Evolutionary conservation across 2,888 invertebrate genomes (phyloP).

Genomic region (Sinopyrophorus schimmeli): DNA sequence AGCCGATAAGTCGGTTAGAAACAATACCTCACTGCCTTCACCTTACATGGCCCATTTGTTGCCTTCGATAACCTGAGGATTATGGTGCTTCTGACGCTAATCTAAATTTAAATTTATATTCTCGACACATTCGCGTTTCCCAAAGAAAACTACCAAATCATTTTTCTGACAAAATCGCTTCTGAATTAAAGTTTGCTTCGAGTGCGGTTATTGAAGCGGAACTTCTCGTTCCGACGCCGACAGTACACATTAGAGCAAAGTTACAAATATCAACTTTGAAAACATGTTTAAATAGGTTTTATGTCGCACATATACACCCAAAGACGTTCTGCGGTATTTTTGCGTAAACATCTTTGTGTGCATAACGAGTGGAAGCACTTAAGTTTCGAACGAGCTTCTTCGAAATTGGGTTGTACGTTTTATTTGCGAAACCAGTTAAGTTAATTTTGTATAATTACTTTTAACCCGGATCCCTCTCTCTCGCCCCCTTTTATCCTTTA

Average conservation of each 20-base stretch:
- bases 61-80: constrained; percentile 25
- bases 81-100: constrained; percentile 23
- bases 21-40: constrained; percentile 32
- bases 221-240: not conserved
- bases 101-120: constrained; percentile 26
- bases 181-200: not conserved
- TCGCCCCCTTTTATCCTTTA: no score
- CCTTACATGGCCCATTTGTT: constrained; percentile 33
- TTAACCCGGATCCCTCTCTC: no score
- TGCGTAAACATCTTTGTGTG: constrained; percentile 4
- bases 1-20: constrained; percentile 32
- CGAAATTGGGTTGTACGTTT: not conserved
- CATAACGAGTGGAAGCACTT: constrained; percentile 1
- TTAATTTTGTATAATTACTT: no score
- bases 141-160: constrained; percentile 5
- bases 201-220: not conserved
- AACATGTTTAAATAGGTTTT: constrained; percentile 2
- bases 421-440: not conserved
- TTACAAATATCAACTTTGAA: constrained; percentile 1
- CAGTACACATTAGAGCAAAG: not conserved
- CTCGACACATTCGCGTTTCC: constrained; percentile 13
- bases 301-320: not conserved
- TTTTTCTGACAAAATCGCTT: not conserved
- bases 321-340: constrained; percentile 4
- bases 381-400: not conserved